Evolutionary conservation across 2,113 vertebrate genomes (phyloP), one percentile per base, ranked within the genome.

Genomic region (Trichomycterus rosablanca): DNA sequence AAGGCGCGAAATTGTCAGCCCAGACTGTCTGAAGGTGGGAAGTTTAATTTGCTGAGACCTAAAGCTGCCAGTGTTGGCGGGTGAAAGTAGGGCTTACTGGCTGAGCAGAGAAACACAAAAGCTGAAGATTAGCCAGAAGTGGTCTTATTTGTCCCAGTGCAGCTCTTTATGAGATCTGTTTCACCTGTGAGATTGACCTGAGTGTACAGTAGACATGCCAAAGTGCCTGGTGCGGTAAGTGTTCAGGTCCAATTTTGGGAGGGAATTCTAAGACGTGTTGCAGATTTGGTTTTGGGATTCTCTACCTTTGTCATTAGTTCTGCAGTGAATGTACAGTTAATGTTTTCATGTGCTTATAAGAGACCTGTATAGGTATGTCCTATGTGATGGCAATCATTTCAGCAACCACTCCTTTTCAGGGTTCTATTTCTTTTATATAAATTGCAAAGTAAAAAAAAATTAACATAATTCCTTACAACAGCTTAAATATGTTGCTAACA

Each of bases 21-120:
- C 30, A 43, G 54, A 53, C 42, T 26, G 26, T 55, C 44, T 44
- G 51, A 66, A 42, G 56, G 60, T 9, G 63, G 64, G 63, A 53
- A 53, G 64, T 55, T 51, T 63, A 52, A 67, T 72, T 60, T 70
- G 40, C 42, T 54, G 39, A 68, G 67, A 68, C 57, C 20, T 45
- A n/a, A 0, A 34, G 48, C 28, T 46, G 53, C 55, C 60, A 43
- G 30, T 7, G 39, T 59, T 45, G 52, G 45, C 45, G 19, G 39
- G 35, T 40, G 51, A 52, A 71, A 50, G 50, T 67, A 43, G 6
- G 14, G 24, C 42, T 66, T 62, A 11, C 16, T 40, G 52, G 57
- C 58, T 64, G 48, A 58, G 49, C 26, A 26, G 55, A 60, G 52
- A 51, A 59, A 50, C 9, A 57, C 51, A 60, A 71, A 61, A 61